Conservation (phyloP, 2,888 invertebrate species). For the Rhamnusium bicolor region DNA sequence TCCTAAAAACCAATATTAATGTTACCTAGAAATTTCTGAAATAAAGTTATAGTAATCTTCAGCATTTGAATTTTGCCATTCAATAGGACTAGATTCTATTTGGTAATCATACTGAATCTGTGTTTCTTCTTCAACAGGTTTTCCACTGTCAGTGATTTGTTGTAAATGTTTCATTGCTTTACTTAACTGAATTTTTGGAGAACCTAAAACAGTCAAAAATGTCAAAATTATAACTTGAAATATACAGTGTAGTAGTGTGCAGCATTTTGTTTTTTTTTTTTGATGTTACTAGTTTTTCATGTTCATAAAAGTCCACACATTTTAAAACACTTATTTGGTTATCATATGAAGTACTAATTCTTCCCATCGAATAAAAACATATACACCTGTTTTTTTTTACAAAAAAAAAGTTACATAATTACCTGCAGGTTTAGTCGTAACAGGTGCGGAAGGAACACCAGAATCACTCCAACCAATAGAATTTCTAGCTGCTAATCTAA, state of each 20-base stretch:
- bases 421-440: conserved; percentile 80
- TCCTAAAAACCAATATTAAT: neutral
- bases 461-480: conserved; percentile 95
- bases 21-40: conserved; percentile 82
- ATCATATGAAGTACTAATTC: too few relatives aligned
- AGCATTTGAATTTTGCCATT: conserved; percentile 81
- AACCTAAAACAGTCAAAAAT: conserved; percentile 41
- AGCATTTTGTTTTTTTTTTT: too few relatives aligned
- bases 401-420: conserved; percentile 17
- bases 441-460: conserved; percentile 85
- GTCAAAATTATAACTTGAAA: too few relatives aligned
- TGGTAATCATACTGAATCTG: conserved; percentile 81
- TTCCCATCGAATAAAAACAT: too few relatives aligned
- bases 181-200: conserved; percentile 82
- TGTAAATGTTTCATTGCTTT: conserved; percentile 89
- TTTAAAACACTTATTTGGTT: too few relatives aligned
- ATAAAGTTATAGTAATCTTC: conserved; percentile 88
- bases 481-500: conserved; percentile 91
- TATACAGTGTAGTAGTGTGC: too few relatives aligned
- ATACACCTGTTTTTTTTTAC: neutral
- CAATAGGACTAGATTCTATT: conserved; percentile 82
- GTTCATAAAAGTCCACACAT: too few relatives aligned
- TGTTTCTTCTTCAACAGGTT: conserved; percentile 78
- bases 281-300: too few relatives aligned
- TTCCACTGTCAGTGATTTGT: conserved; percentile 87